Conservation (phyloP, 2,113 vertebrate species). For the Peromyscus maniculatus region DNA sequence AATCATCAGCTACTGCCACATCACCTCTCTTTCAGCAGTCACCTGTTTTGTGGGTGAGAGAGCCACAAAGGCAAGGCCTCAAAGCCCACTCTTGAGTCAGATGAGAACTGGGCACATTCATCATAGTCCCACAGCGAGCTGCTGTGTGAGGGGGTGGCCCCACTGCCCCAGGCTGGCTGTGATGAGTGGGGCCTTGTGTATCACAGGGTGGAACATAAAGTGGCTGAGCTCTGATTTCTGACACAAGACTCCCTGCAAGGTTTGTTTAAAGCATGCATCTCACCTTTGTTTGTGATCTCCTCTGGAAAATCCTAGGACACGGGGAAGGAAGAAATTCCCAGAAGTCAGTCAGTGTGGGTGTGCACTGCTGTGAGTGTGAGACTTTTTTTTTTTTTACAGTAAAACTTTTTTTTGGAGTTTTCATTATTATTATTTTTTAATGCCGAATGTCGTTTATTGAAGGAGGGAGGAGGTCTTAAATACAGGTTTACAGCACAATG, state of each 20-base stretch:
- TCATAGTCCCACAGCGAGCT: not conserved
- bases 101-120: not conserved
- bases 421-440: no score
- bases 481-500: no score
- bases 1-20: conserved; percentile 15
- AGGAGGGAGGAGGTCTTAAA: no score
- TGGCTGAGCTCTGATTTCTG: not conserved
- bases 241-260: not conserved
- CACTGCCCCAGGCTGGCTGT: not conserved
- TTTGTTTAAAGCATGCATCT: not conserved
- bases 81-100: not conserved
- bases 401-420: no score
- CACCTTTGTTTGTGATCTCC: not conserved
- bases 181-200: not conserved
- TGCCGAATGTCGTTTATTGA: no score
- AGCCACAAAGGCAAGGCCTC: not conserved
- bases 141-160: not conserved
- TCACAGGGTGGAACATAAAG: not conserved
- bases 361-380: not conserved
- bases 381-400: not conserved
- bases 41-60: not conserved
- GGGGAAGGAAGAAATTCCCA: conserved; percentile 2
- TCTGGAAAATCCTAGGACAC: not conserved
- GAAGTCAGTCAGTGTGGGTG: not conserved
- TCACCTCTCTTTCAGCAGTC: not conserved